Evolutionary conservation across 2,797 vertebrate genomes (phyloP), one percentile per base, ranked within the genome.

Genomic region (Pterois miles): DNA sequence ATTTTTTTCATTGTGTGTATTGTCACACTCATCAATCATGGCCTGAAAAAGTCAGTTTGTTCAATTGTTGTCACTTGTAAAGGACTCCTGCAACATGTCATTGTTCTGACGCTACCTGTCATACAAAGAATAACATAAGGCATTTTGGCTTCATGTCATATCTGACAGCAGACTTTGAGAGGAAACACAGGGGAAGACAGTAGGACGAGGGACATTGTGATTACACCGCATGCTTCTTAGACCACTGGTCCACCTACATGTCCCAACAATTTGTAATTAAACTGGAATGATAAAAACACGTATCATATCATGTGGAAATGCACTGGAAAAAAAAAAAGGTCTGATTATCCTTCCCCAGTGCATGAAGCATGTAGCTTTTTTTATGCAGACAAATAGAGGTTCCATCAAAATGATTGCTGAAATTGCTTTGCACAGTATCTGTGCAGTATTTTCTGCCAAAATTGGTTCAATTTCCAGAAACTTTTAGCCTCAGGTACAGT

Each of bases 201-300:
- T 11, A 12, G 12, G 13, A 46, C 1, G 2, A 54, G 50, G 27
- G 23, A 23, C 29, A 8, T 0, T 31, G 46, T 53, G 31, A 31
- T 68, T 48, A 69, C 54, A 63, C 27, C 2, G 5, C 33, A 40
- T 23, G 46, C 10, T 27, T 80, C 16, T 48, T n/a, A 43, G 58
- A 36, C 63, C 65, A 52, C 52, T 40, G 31, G 57, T 52, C 52
- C 53, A 75, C 57, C 27, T 48, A 22, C 20, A 57, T 56, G 29
- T 69, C 18, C 8, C 48, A 64, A 20, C 7, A 58, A 12, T 71
- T 65, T 69, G 20, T 83, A 81, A 86, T 91, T 85, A 85, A 87
- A 86, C 75, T 22, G 25, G 53, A 59, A 38, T 20, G 78, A 84
- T 81, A 62, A 67, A 67, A 74, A 65, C 36, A 54, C 25, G 20